Evolutionary conservation across 2,888 invertebrate genomes (phyloP), one percentile per base, ranked within the genome.

Genomic region (Dusona sp.): DNA sequence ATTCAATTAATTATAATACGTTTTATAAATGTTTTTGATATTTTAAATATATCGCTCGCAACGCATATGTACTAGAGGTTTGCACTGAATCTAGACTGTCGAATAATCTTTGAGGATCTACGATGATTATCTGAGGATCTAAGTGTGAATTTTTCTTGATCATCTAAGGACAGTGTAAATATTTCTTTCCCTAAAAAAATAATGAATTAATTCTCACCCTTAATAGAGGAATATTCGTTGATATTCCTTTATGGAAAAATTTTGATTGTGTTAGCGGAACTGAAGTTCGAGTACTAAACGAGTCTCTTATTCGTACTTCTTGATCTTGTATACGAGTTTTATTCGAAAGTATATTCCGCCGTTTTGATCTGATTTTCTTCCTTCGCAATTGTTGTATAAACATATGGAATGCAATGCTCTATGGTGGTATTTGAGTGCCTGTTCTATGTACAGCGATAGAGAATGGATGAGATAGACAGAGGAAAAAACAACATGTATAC

Each of bases 241-340:
- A 42, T 42, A 42, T 42, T 42, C 42, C 42, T 3, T 3, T n/a
- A n/a, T n/a, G n/a, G n/a, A n/a, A n/a, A n/a, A 45, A 83, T 57
- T 81, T 83, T 74, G 51, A 79, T 83, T 78, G 73, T 73, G 68
- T 86, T 83, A 83, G 78, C 78, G 36, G 4, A 73, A 83, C 78
- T 83, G 42, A 42, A 83, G 78, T 83, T 78, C 67, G 64, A 80
- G 68, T 29, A 70, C 22, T 38, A 38, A 0, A 29, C 6, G 9
- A 48, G 11, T 25, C 61, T 45, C 38, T 51, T 68, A 38, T 54
- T 61, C 36, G 22, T 11, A 65, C 54, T 45, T 36, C 48, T 29
- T 72, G 73, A 54, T 25, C 65, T 48, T 65, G 51, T 19, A 11
- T 13, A 48, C 54, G 16, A 81, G 57, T 73, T 77, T 79, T 51